Evolutionary conservation across 2,113 vertebrate genomes (phyloP).

Genomic region (Brachypodius melanocephalos): DNA sequence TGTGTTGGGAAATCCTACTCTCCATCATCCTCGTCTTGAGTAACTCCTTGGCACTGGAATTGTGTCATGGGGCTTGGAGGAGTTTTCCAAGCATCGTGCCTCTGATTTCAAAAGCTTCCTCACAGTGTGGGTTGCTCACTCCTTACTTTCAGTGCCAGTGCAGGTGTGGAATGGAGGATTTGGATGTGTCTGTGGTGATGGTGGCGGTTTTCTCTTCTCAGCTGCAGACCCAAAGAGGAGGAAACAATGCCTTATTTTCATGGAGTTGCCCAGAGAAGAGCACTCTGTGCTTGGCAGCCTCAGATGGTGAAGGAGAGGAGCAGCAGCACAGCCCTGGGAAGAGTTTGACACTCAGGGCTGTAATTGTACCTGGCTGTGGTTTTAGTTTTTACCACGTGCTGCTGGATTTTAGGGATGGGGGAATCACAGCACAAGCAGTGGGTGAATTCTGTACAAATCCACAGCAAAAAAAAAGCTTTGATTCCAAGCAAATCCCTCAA

Average conservation of each 20-base stretch:
- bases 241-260: background rate
- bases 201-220: background rate
- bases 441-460: background rate
- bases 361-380: background rate
- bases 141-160: fast-evolving
- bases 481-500: background rate
- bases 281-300: background rate
- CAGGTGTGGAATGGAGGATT: background rate
- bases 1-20: background rate
- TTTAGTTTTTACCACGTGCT: background rate
- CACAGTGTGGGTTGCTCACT: background rate
- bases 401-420: background rate
- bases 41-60: background rate
- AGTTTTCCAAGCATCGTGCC: background rate
- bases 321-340: background rate
- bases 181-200: background rate
- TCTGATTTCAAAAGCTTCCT: background rate
- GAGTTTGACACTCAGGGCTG: background rate
- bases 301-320: background rate
- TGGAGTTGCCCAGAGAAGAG: background rate
- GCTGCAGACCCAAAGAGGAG: background rate
- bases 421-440: background rate
- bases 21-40: background rate
- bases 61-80: background rate
- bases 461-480: background rate